These are phyloP conservation scores for Aspidiotus destructor DNA, from an alignment of 2,888 invertebrate genomes.

Conservation along the genomic window DNA sequence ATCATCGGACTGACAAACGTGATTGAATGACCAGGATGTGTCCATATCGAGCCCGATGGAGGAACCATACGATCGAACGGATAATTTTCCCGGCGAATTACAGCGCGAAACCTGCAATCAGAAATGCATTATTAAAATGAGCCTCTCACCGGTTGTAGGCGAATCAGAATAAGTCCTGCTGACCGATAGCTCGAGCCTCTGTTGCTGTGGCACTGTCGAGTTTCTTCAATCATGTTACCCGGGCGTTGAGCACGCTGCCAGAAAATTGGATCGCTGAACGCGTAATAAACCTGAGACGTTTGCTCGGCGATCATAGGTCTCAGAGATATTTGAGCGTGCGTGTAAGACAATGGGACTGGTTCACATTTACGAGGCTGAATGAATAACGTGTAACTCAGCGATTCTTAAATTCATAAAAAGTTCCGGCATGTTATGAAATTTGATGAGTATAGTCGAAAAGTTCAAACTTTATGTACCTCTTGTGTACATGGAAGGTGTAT, in stretches of 20 bases:
- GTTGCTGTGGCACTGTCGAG: conserved; percentile 45
- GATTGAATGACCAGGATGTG: conserved; percentile 77
- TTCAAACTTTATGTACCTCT: conserved; percentile 39
- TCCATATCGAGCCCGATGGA: conserved; percentile 38
- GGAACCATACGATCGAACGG: conserved; percentile 53
- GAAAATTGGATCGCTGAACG: conserved; percentile 50
- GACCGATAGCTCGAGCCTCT: conserved; percentile 44
- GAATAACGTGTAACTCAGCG: conserved; percentile 8
- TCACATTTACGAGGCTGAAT: conserved; percentile 30
- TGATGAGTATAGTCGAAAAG: no score
- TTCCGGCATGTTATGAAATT: no score
- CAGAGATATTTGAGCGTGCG: conserved; percentile 62
- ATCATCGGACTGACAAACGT: conserved; percentile 73
- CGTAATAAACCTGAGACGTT: conserved; percentile 40
- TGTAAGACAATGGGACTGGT: conserved; percentile 68
- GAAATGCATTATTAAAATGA: not conserved
- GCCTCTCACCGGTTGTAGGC: not conserved
- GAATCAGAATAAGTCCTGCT: no score
- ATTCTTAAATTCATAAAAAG: not conserved
- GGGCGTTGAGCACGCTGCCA: conserved; percentile 53
- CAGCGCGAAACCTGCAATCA: conserved; percentile 60
- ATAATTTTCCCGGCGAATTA: conserved; percentile 68
- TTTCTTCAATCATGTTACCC: conserved; percentile 42
- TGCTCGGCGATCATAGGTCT: conserved; percentile 51
- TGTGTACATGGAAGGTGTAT: conserved; percentile 44